Evolutionary conservation across 2,113 vertebrate species (phyloP), one percentile per base, ranked within the genome.

Genomic region (Mirza zaza): DNA sequence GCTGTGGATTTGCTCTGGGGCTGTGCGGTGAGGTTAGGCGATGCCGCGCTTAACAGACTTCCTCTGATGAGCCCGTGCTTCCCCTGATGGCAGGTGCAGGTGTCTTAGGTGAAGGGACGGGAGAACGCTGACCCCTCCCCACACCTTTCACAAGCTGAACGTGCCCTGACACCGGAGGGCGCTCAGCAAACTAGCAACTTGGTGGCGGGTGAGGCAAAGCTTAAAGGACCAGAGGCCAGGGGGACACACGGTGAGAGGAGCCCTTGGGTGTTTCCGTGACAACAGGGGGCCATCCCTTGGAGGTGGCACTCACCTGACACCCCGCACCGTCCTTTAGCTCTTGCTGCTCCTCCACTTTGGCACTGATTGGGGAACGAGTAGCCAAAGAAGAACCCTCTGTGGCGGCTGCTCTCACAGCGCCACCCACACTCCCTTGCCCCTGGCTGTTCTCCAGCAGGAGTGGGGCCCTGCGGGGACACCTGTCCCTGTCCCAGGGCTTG

Each of bases 401-500:
- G 34, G 39, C 8, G 42, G 36, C 52, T 82, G 18, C 25, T 95
- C 25, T 92, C 83, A 34, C 29, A 65, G 45, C 12, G 25, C 23
- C 1, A 1, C 4, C 36, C 5, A 5, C 1, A 1, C 21, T 42
- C 21, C 23, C 36, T 75, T 36, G 21, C 61, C 11, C 17, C n/a
- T 61, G 8, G 21, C 21, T 55, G 42, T 80, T 70, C 45, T 73
- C 18, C 45, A 8, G 32, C 23, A 3, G 32, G 23, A 8, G 1
- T 2, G 10, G 29, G 57, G 42, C 23, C 36, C 32, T 48, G 23
- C 3, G 42, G 10, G 36, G 68, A 6, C 55, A 57, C 55, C 20
- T 21, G 55, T 6, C 55, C 55, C 20, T 8, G 6, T 6, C 55
- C 55, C 55, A 57, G 18, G 55, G 52, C 52, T 55, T 55, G 52